Evolutionary conservation across 2,113 vertebrate species (phyloP).

Genomic region (Tringa solitaria): DNA sequence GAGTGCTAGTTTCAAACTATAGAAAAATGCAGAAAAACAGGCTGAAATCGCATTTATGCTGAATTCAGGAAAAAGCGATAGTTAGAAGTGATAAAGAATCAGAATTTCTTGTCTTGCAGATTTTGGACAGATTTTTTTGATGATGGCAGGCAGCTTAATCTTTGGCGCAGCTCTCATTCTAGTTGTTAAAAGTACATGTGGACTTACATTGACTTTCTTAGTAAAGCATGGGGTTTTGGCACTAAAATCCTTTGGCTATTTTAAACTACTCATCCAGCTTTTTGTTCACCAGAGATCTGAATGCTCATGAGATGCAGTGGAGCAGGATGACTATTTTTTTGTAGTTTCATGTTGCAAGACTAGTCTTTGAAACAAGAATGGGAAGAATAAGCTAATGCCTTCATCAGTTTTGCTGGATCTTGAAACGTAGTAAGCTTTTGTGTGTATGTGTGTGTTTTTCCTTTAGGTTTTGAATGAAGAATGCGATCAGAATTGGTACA

Average conservation of each 20-base stretch:
- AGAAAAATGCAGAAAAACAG: background rate
- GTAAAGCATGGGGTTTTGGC: background rate
- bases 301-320: background rate
- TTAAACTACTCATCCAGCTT: background rate
- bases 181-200: background rate
- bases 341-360: background rate
- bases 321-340: background rate
- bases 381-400: background rate
- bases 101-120: background rate
- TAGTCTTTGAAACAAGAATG: background rate
- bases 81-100: background rate
- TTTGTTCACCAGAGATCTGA: background rate
- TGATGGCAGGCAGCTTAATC: background rate
- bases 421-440: background rate
- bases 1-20: background rate
- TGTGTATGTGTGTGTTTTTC: background rate
- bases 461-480: constrained; percentile 96
- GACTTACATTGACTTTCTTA: background rate
- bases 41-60: background rate
- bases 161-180: background rate
- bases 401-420: background rate
- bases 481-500: constrained; percentile 95
- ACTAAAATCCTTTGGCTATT: background rate
- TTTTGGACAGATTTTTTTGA: background rate
- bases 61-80: background rate